A percentile compares a stretch with the other conserved stretches of the same genome.
These are phyloP conservation scores for Apodemia mormo DNA, from an alignment of 2,888 invertebrate species.

Conservation along the genomic window DNA sequence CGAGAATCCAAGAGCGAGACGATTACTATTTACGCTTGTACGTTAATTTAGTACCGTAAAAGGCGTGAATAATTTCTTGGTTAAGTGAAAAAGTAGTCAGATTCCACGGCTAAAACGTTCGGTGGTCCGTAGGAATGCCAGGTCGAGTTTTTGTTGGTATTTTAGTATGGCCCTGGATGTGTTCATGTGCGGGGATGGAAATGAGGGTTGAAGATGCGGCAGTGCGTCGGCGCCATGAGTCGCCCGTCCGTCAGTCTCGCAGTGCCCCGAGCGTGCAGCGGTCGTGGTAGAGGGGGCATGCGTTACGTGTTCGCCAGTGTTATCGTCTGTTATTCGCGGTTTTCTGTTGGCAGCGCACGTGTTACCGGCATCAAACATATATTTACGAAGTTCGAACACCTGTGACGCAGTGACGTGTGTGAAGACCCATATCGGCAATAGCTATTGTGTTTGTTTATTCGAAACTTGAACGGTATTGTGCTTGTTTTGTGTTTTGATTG, in stretches of 20 bases:
- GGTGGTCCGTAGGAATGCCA: conserved; percentile 46
- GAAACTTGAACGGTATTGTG: conserved; percentile 53
- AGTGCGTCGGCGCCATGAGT: conserved; percentile 43
- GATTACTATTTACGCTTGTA: conserved; percentile 54
- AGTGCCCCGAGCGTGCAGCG: conserved; percentile 67
- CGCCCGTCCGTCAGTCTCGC: conserved; percentile 65
- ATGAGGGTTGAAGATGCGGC: conserved; percentile 60
- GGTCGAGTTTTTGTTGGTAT: conserved; percentile 31
- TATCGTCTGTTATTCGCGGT: conserved; percentile 67
- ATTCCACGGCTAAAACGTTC: conserved; percentile 52
- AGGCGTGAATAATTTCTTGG: conserved; percentile 69
- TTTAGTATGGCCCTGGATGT: conserved; percentile 44
- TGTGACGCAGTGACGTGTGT: conserved; percentile 74
- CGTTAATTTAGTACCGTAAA: conserved; percentile 66
- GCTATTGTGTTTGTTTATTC: conserved; percentile 51
- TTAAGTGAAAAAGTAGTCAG: conserved; percentile 64
- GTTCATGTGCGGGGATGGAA: conserved; percentile 49
- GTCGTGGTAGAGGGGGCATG: conserved; percentile 51
- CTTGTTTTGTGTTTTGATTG: conserved; percentile 57
- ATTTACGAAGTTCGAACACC: conserved; percentile 60
- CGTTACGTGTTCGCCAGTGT: conserved; percentile 46
- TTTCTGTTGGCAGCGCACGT: conserved; percentile 73
- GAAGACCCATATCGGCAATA: conserved; percentile 63
- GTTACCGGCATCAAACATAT: conserved; percentile 57
- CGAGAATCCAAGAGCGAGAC: conserved; percentile 46